Evolutionary conservation across 2,888 invertebrate genomes (phyloP).

Genomic region (Pimpla rufipes): DNA sequence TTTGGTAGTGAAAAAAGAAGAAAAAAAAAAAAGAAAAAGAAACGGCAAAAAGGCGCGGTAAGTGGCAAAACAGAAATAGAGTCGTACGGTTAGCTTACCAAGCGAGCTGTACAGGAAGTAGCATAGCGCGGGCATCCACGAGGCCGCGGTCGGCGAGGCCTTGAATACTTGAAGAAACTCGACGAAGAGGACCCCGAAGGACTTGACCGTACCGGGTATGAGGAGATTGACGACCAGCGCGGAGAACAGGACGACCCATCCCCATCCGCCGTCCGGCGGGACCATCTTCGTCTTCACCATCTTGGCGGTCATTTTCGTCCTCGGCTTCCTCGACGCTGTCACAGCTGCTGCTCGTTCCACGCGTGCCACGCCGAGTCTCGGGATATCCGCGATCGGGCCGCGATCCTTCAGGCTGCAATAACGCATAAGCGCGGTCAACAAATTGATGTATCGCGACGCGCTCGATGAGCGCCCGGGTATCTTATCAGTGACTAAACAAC

Average conservation of each 20-base stretch:
- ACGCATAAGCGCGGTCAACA: slow-evolving; percentile 20
- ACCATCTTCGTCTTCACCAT: slow-evolving; percentile 80
- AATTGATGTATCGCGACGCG: not conserved
- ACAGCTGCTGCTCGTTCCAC: not conserved
- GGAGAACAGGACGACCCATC: slow-evolving; percentile 85
- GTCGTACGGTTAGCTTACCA: slow-evolving; percentile 87
- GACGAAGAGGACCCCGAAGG: slow-evolving; percentile 94
- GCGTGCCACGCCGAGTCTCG: not conserved
- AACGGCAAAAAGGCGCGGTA: too few relatives aligned
- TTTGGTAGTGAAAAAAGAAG: not conserved
- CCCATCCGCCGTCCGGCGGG: slow-evolving; percentile 86
- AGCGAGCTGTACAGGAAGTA: slow-evolving; percentile 95
- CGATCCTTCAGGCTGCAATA: slow-evolving; percentile 51
- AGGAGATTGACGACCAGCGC: slow-evolving; percentile 93
- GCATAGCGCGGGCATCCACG: slow-evolving; percentile 94
- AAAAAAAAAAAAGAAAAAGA: slow-evolving; percentile 36
- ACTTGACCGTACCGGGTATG: slow-evolving; percentile 95
- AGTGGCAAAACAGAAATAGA: slow-evolving; percentile 23
- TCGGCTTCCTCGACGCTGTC: not conserved
- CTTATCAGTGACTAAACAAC: not conserved
- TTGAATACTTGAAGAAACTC: slow-evolving; percentile 94
- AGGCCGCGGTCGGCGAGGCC: slow-evolving; percentile 90
- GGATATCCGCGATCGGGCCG: slow-evolving; percentile 41
- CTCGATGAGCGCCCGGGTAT: not conserved
- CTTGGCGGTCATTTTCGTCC: slow-evolving; percentile 71